These are phyloP conservation scores for Grapholita molesta DNA, from an alignment of 1,140 invertebrate species.

Conservation along the genomic window DNA sequence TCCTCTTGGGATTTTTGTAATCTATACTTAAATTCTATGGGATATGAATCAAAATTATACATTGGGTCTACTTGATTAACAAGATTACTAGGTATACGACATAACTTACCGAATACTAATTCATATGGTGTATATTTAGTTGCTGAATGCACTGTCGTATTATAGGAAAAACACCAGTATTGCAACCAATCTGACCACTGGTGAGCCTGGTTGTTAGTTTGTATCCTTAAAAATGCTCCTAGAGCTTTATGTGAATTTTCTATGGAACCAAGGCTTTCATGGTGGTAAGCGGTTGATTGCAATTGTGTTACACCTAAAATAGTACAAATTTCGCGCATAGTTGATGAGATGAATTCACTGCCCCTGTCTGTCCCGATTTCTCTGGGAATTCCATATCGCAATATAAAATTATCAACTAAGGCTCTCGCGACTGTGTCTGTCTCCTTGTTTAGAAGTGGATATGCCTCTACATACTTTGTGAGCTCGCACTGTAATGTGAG, in stretches of 20 bases:
- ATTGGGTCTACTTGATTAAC: neutral
- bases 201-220: neutral
- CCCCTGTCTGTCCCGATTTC: neutral
- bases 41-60: neutral
- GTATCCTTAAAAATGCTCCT: neutral
- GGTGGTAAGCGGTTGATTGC: conserved; percentile 1
- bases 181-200: neutral
- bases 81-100: neutral
- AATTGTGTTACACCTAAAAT: neutral
- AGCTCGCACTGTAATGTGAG: neutral
- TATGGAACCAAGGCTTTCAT: neutral
- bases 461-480: neutral
- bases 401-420: conserved; percentile 7
- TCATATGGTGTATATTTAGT: neutral
- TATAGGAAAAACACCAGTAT: neutral
- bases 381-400: neutral
- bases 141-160: neutral
- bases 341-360: neutral
- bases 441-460: neutral
- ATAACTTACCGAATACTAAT: neutral
- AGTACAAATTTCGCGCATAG: neutral
- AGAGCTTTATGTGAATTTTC: neutral
- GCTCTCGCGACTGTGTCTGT: neutral
- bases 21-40: neutral
- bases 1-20: neutral